A percentile compares a stretch with the other conserved stretches of the same genome.
Evolutionary conservation across 1,140 invertebrate species (phyloP).

Genomic region (Euura saliciscinereae): DNA sequence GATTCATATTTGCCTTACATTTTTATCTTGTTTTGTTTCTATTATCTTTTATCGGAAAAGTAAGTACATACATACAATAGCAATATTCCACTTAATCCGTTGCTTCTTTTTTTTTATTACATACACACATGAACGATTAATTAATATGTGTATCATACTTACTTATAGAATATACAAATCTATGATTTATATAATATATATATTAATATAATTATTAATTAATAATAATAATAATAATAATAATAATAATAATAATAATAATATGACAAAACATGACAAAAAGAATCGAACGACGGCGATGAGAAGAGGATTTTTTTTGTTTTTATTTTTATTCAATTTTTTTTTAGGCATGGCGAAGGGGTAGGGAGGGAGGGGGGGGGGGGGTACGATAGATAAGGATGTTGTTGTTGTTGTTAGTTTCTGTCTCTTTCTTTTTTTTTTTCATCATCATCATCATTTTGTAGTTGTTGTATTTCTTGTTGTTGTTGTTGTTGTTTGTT

Average conservation of each 20-base stretch:
- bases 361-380: too few relatives aligned
- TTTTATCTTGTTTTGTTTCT: neutral
- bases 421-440: too few relatives aligned
- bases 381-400: too few relatives aligned
- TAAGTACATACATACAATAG: slow-evolving; percentile 42
- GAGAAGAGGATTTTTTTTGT: too few relatives aligned
- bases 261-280: too few relatives aligned
- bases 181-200: slow-evolving; percentile 37
- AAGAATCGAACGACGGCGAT: too few relatives aligned
- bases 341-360: too few relatives aligned
- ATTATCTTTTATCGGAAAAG: slow-evolving; percentile 27
- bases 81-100: neutral
- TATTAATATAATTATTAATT: slow-evolving; percentile 33
- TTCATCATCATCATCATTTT: too few relatives aligned
- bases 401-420: too few relatives aligned
- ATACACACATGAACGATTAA: slow-evolving; percentile 46
- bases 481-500: too few relatives aligned
- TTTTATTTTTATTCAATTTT: slow-evolving; percentile 7
- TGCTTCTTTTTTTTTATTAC: slow-evolving; percentile 20
- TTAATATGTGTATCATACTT: slow-evolving; percentile 27
- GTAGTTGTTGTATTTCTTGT: too few relatives aligned
- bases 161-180: slow-evolving; percentile 54
- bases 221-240: slow-evolving; percentile 36
- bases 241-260: slow-evolving; percentile 16
- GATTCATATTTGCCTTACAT: slow-evolving; percentile 5